Conservation (phyloP, 2,888 invertebrate species). For the Dendrolimus houi region DNA sequence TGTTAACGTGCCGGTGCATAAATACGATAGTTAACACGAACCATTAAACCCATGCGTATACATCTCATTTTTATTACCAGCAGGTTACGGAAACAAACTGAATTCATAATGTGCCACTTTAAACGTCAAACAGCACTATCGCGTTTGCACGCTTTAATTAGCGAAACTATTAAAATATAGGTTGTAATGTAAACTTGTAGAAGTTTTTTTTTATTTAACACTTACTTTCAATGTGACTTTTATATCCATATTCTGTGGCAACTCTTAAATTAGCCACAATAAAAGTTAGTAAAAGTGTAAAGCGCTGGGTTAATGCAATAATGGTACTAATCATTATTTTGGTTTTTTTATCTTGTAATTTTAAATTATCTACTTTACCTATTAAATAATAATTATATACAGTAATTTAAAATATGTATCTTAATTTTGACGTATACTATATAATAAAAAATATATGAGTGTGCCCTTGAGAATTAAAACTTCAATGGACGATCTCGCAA, state of each 20-base stretch:
- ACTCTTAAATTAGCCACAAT: background rate
- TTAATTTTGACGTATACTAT: too few species aligned
- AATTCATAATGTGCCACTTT: slow-evolving; percentile 17
- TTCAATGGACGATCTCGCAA: too few species aligned
- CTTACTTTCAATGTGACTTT: background rate
- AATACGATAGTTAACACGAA: slow-evolving; percentile 39
- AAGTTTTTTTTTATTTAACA: background rate
- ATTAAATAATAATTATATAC: too few species aligned
- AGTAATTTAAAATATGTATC: too few species aligned
- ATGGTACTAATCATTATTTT: too few species aligned
- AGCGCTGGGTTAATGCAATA: too few species aligned
- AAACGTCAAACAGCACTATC: background rate
- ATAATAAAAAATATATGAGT: too few species aligned
- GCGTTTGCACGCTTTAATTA: background rate
- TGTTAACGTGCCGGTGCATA: slow-evolving; percentile 53
- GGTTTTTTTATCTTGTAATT: too few species aligned
- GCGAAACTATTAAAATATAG: background rate
- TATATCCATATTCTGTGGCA: background rate
- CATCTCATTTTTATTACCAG: slow-evolving; percentile 33
- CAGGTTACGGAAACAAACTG: slow-evolving; percentile 30
- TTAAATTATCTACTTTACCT: too few species aligned
- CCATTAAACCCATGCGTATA: slow-evolving; percentile 35
- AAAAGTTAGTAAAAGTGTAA: background rate
- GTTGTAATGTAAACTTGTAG: too few species aligned
- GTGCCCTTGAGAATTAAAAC: too few species aligned